Evolutionary conservation across 2,888 invertebrate genomes (phyloP), one percentile per base, ranked within the genome.

Genomic region (Drosophila tripunctata): DNA sequence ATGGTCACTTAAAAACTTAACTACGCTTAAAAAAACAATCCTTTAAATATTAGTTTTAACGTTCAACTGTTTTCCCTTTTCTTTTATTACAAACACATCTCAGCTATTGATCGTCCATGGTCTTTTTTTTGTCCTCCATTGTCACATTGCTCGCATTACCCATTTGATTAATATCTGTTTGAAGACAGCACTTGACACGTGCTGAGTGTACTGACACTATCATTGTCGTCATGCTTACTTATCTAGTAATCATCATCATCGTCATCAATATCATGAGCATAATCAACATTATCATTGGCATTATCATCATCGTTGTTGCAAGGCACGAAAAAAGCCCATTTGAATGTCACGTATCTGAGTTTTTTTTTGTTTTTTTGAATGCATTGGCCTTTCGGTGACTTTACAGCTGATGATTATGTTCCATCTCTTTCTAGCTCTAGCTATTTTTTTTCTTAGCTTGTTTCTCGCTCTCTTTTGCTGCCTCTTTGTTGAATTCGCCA

Each of bases 311-410:
- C 4, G 31, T 41, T 22, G 50, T 31, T 7, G 19, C 43, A 66
- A 12, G 19, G 43, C 50, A 60, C 24, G 45, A 44, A 35, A 52
- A 44, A 51, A 40, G 6, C 21, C 31, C 36, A 69, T 51, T 69
- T 68, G 67, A 69, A 68, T 68, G 68, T 61, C 67, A 67, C 54
- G 68, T 51, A 50, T 40, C 35, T 27, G 17, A 8, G 24, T 41
- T 22, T 40, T 7, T 22, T 40, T 51, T 10, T 24, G 12, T 22
- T 40, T 14, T 10, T 44, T 55, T 62, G 35, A 56, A 68, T 52
- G 38, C 63, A 56, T 52, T 68, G 41, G 52, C 68, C 55, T 44
- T 61, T 55, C n/a, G 3, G 27, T 66, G 45, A 36, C 57, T 41
- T 31, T 19, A 8, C 41, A 67, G 31, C 31, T 33, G 45, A 38